phyloP scores from a whole-genome alignment of 2,888 invertebrate species.

The Tachina grossa region DNA sequence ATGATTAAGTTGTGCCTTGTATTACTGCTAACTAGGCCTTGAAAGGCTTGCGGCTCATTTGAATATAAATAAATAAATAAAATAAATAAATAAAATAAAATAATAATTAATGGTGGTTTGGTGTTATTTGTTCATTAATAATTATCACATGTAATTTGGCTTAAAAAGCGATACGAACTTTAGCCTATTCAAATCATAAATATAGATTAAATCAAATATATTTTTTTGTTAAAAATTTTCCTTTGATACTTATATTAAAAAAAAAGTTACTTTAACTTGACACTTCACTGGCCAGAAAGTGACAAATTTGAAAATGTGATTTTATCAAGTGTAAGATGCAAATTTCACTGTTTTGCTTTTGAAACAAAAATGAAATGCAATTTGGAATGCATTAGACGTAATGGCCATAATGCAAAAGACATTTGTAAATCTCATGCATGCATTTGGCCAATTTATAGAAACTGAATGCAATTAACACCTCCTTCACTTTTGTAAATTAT shows the following conservation, averaged over 20 bases:
- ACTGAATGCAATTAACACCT: constrained; percentile 69
- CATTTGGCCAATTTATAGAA: constrained; percentile 40
- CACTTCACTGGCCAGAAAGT: constrained; percentile 65
- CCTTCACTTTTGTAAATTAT: constrained; percentile 19
- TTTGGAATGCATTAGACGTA: constrained; percentile 37
- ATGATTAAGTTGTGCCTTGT: no score
- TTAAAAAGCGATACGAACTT: no score
- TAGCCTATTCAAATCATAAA: no score
- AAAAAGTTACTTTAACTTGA: constrained; percentile 63
- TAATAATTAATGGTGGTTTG: no score
- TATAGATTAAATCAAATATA: not conserved
- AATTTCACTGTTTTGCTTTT: not conserved
- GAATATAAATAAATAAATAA: no score
- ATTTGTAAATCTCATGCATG: constrained; percentile 38
- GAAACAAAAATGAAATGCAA: constrained; percentile 42
- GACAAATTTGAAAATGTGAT: constrained; percentile 64
- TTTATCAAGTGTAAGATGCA: constrained; percentile 51
- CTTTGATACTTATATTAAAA: constrained; percentile 24
- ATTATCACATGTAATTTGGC: no score
- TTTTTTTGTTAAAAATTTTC: not conserved
- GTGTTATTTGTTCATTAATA: no score
- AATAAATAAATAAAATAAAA: no score
- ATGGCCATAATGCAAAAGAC: constrained; percentile 55
- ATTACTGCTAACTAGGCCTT: no score
- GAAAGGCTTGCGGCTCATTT: no score